Evolutionary conservation across 2,888 invertebrate species (phyloP), one percentile per base, ranked within the genome.

Genomic region (Pachycephus smyrnensis): DNA sequence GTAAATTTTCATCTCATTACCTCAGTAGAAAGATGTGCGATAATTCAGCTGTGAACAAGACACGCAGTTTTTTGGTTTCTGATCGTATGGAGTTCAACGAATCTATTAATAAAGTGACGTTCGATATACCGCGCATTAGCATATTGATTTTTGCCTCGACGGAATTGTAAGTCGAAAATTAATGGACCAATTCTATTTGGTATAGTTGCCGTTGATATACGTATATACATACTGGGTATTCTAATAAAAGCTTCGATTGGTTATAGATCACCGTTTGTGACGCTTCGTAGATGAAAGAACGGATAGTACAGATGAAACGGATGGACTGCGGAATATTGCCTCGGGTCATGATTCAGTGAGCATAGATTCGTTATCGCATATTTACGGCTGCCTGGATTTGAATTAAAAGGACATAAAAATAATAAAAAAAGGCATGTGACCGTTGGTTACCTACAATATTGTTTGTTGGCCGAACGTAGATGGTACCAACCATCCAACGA

Each of bases 331-430:
- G 74, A 36, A 74, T 74, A 74, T 74, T 30, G 74, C 36, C 74
- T n/a, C 9, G 36, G n/a, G 74, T 33, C 31, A 74, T 36, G 74
- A 74, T 74, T 74, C 74, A 36, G 12, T 33, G 74, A 12, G 30
- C 74, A 74, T 74, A 74, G 74, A 74, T 74, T 74, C 74, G 74
- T 74, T 74, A 74, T 74, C 74, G 36, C 36, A 35, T 74, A 35
- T 74, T 74, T 74, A 74, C 36, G 36, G 74, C 37, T 33, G 74
- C 74, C 12, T 33, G 74, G 12, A 36, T 12, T 36, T 35, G 74
- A 74, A 74, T 74, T 74, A 74, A 74, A 74, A 33, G 74, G 36
- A 74, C 33, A 12, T 36, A 4, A 30, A 33, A 36, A 74, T 12
- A 35, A 74, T 12, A n/a, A 15, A 35, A 36, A n/a, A 15, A 23